These are phyloP conservation scores for Danio albolineatus DNA, from an alignment of 2,797 vertebrate genomes.

Conservation along the genomic window DNA sequence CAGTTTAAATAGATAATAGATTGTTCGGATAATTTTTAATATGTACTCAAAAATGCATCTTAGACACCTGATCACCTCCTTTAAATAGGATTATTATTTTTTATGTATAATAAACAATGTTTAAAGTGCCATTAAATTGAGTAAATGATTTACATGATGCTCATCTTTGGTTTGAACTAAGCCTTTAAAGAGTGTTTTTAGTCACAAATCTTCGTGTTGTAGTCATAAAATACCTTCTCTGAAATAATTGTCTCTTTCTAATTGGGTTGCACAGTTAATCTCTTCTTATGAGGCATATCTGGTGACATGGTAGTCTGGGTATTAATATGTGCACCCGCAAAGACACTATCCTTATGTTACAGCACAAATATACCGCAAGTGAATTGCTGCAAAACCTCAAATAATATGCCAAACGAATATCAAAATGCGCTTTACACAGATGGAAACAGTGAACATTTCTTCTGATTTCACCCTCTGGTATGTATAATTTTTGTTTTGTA, in stretches of 20 bases:
- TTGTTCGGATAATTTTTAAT: no score
- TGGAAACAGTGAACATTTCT: background rate
- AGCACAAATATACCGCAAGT: background rate
- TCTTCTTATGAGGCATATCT: slow-evolving; percentile 30
- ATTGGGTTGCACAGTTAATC: slow-evolving; percentile 12
- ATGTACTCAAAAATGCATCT: no score
- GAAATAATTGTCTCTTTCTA: background rate
- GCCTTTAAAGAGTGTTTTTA: background rate
- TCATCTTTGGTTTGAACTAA: no score
- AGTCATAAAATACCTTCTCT: background rate
- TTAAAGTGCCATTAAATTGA: no score
- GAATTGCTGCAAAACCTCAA: background rate
- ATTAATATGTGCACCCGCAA: slow-evolving; percentile 10
- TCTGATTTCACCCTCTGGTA: background rate
- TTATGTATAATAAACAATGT: no score
- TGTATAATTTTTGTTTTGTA: background rate
- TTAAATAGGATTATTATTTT: no score
- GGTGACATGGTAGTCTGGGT: background rate
- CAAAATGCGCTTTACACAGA: background rate
- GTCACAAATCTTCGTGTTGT: background rate
- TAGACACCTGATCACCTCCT: no score
- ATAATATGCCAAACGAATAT: background rate
- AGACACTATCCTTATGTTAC: background rate
- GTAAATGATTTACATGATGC: no score
- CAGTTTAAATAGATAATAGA: no score